Evolutionary conservation across 2,888 invertebrate species (phyloP).

Genomic region (Ephialtes manifestator): DNA sequence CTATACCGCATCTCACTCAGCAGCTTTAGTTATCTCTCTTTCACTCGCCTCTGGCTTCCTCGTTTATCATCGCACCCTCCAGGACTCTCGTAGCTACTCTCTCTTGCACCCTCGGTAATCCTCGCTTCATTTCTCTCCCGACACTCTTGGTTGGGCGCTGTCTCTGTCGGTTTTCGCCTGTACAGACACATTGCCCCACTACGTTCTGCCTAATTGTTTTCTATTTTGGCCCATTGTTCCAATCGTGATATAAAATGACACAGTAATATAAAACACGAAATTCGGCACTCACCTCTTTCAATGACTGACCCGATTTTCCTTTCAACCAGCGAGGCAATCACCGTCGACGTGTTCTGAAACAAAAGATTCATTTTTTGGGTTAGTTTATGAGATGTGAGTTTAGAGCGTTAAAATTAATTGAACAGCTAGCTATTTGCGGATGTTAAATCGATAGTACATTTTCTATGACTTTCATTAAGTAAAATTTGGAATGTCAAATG

Average conservation of each 20-base stretch:
- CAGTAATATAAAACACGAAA: background rate
- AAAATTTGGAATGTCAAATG: no score
- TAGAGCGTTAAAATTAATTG: background rate
- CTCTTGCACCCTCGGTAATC: conserved; percentile 38
- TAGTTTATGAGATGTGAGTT: background rate
- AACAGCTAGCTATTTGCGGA: background rate
- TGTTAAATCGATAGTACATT: no score
- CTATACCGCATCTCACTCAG: conserved; percentile 12
- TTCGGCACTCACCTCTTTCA: conserved; percentile 14
- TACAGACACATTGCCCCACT: conserved; percentile 72
- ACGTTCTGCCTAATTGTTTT: conserved; percentile 79
- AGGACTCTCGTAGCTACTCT: conserved; percentile 23
- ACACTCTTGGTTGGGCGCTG: conserved; percentile 7
- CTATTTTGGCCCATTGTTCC: conserved; percentile 68
- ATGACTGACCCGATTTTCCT: conserved; percentile 16
- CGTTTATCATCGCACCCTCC: conserved; percentile 48
- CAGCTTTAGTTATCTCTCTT: background rate
- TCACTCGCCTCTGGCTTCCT: conserved; percentile 35
- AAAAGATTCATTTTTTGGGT: background rate
- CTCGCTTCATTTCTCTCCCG: conserved; percentile 39
- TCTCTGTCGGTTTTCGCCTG: conserved; percentile 9
- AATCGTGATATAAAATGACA: background rate
- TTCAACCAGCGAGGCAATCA: conserved; percentile 15
- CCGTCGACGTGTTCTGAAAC: background rate
- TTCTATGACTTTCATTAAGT: no score